These are phyloP conservation scores for Amphimallon solstitiale DNA, from an alignment of 2,888 invertebrate genomes.

Conservation along the genomic window DNA sequence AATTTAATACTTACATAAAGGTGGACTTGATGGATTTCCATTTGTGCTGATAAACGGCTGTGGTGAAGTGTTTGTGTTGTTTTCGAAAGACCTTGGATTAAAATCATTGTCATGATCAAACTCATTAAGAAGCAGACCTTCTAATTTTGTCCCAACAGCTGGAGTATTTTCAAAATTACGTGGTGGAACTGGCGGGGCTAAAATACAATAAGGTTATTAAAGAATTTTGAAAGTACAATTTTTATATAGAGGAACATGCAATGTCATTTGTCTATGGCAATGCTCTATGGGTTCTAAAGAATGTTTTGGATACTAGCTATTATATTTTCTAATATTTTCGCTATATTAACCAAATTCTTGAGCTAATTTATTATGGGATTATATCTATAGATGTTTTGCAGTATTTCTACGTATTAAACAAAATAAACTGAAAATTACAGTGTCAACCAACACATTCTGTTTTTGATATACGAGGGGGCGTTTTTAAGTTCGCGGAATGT, in stretches of 20 bases:
- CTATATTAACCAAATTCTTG: too few species aligned
- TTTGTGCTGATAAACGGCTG: conserved; percentile 51
- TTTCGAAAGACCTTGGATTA: conserved; percentile 87
- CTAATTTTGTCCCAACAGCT: conserved; percentile 80
- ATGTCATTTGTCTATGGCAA: too few species aligned
- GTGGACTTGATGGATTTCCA: conserved; percentile 64
- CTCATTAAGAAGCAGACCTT: conserved; percentile 80
- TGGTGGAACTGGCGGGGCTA: conserved; percentile 65
- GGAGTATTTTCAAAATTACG: conserved; percentile 62
- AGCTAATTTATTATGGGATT: too few species aligned
- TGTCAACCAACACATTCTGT: too few species aligned
- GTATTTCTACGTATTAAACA: too few species aligned
- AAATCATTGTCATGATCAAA: conserved; percentile 85
- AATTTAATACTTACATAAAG: conserved; percentile 71
- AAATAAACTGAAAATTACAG: too few species aligned
- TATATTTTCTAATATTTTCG: too few species aligned
- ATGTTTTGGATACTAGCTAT: too few species aligned
- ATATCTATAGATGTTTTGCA: too few species aligned
- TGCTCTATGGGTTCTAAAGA: too few species aligned
- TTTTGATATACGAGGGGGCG: too few species aligned
- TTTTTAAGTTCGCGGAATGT: too few species aligned
- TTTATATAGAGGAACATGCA: background rate
- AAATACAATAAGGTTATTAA: conserved; percentile 37
- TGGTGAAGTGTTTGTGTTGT: conserved; percentile 63
- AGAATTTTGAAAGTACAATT: background rate